These are phyloP conservation scores for Trichechus manatus DNA, from an alignment of 2,113 vertebrate species.

Conservation along the genomic window DNA sequence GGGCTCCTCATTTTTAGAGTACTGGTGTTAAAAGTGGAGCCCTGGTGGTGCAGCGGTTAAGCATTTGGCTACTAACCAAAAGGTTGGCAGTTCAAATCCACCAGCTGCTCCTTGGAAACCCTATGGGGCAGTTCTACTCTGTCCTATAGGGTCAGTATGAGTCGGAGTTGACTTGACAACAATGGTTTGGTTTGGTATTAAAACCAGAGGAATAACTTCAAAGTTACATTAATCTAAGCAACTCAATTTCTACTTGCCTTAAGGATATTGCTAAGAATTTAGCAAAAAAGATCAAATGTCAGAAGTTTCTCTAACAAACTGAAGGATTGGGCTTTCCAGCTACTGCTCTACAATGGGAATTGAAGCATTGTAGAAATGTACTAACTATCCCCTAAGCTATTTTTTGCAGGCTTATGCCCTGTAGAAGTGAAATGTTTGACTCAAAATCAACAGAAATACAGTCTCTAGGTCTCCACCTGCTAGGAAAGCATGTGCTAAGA, in stretches of 20 bases:
- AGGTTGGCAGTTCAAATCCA: too few relatives aligned
- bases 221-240: constrained; percentile 42
- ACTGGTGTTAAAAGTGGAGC: too few relatives aligned
- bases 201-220: constrained; percentile 55
- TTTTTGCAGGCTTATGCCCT: not conserved
- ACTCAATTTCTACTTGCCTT: constrained; percentile 47
- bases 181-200: not conserved
- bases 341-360: not conserved
- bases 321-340: not conserved
- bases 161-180: too few relatives aligned
- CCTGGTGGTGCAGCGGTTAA: too few relatives aligned
- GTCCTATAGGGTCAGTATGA: too few relatives aligned
- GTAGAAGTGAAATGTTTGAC: not conserved
- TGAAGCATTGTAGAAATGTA: not conserved
- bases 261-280: constrained; percentile 52
- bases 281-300: constrained; percentile 39
- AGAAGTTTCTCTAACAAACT: not conserved
- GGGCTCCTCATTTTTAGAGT: too few relatives aligned
- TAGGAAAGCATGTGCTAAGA: not conserved
- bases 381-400: not conserved
- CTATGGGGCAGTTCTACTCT: too few relatives aligned
- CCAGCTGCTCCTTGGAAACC: too few relatives aligned
- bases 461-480: not conserved
- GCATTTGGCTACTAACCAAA: too few relatives aligned
- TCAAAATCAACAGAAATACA: not conserved